These are phyloP conservation scores for Dipus sagitta DNA, from an alignment of 2,797 vertebrate genomes.

Conservation along the genomic window DNA sequence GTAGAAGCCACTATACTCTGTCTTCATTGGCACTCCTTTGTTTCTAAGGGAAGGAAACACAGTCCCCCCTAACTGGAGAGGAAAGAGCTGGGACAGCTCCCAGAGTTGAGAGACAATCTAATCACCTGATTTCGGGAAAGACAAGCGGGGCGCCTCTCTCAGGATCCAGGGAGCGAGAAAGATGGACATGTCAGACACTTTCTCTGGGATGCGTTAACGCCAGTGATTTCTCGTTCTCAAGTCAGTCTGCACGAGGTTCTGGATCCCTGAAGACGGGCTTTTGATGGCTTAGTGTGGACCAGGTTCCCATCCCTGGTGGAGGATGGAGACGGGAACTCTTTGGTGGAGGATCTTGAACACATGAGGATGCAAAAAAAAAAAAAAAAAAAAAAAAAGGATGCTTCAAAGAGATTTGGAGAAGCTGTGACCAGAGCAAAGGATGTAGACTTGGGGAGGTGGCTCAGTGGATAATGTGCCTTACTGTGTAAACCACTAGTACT, in stretches of 20 bases:
- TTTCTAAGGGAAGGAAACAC: neutral
- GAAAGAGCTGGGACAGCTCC: neutral
- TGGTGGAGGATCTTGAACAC: neutral
- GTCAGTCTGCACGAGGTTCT: neutral
- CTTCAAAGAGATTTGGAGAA: neutral
- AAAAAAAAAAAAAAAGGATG: neutral
- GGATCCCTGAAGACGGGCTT: neutral
- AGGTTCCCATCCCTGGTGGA: neutral
- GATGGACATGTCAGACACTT: neutral
- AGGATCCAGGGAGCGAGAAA: neutral
- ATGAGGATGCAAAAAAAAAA: neutral
- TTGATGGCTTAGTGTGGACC: neutral
- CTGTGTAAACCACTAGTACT: too few species aligned
- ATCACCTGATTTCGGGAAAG: neutral
- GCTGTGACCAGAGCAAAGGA: neutral
- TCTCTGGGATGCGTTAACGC: neutral
- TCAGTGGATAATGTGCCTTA: neutral
- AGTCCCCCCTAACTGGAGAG: neutral
- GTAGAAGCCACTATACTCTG: neutral
- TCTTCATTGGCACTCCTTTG: neutral
- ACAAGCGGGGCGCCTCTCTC: neutral
- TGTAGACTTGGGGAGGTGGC: too few species aligned
- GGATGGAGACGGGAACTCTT: neutral
- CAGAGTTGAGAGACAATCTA: neutral
- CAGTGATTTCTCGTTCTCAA: neutral